Evolutionary conservation across 1,140 invertebrate species (phyloP).

Genomic region (Andricus grossulariae): DNA sequence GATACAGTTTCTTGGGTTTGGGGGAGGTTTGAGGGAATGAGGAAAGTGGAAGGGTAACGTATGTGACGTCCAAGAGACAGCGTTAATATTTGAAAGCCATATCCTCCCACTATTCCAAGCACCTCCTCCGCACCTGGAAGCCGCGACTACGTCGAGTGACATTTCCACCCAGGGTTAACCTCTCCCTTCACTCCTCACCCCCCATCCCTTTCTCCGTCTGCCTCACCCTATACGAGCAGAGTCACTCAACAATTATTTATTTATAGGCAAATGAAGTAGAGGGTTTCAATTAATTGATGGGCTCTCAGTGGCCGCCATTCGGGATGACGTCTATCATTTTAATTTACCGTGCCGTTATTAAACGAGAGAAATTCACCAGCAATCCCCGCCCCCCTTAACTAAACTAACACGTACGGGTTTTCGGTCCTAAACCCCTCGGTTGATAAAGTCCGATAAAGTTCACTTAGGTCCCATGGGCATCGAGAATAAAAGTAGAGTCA

Average conservation of each 20-base stretch:
- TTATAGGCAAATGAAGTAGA: conserved; percentile 71
- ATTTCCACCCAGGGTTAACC: conserved; percentile 19
- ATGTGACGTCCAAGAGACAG: conserved; percentile 52
- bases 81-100: conserved; percentile 61
- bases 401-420: not conserved
- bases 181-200: conserved; percentile 38
- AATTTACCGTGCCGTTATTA: conserved; percentile 72
- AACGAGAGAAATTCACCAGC: conserved; percentile 47
- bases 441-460: too few relatives aligned
- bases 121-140: conserved; percentile 10
- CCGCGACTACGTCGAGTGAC: conserved; percentile 6
- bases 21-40: conserved; percentile 32
- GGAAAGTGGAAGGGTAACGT: conserved; percentile 39
- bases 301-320: conserved; percentile 71
- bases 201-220: conserved; percentile 39
- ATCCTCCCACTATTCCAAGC: conserved; percentile 40
- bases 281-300: conserved; percentile 72
- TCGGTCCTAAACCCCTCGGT: not conserved
- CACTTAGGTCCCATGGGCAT: too few relatives aligned
- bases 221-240: conserved; percentile 36
- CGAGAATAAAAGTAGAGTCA: too few relatives aligned
- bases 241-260: conserved; percentile 68
- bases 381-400: not conserved
- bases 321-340: conserved; percentile 73
- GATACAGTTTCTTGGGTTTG: not conserved